Base-by-base conservation (phyloP, 1,140 invertebrate genomes). In the Cotesia glomerata region DNA sequence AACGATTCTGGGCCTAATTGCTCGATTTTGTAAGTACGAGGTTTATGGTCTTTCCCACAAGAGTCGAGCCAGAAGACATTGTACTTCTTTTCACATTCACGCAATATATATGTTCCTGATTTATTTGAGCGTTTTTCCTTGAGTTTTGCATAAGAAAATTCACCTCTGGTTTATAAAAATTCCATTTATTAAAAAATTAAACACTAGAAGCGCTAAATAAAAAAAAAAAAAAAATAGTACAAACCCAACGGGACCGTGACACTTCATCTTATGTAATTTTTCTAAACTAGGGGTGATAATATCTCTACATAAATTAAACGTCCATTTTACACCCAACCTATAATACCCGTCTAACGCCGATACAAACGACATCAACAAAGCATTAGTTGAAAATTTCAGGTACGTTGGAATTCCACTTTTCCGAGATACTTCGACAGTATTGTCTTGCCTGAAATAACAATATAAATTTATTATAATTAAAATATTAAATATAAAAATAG, bases 191-290 rank as follows among this genome's bases (percentile, higher is more conserved):
- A 45, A 45, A 45, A 45, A 11, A 45, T 45, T 2, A 5, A 45
- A 2, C 39, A 45, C 7, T 45, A 11, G 11, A 45, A 9, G 39
- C 11, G 7, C 39, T 4, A 4, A 69, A 58, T 61, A 69, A 66
- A 52, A 54, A 4, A 70, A 59, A 59, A 26, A 56, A n/a, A 68
- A 32, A 67, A 51, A 36, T 36, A 14, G 13, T 51, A 9, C 86
- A 87, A 88, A 93, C 92, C 92, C 94, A 72, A 97, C 91, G 68
- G 96, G 95, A 35, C 95, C 95, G 87, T 97, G 95, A 80, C 94
- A 96, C 85, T 93, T 94, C 69, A 94, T 86, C 61, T 88, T 85
- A 76, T 92, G 89, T n/a, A 97, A 81, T 78, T 89, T 90, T 76
- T 90, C 88, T 45, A 97, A 85, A 14, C 92, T 94, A 26, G 95